Base-by-base conservation (phyloP, 2,113 vertebrate species). In the Ceuthmochares aereus region DNA sequence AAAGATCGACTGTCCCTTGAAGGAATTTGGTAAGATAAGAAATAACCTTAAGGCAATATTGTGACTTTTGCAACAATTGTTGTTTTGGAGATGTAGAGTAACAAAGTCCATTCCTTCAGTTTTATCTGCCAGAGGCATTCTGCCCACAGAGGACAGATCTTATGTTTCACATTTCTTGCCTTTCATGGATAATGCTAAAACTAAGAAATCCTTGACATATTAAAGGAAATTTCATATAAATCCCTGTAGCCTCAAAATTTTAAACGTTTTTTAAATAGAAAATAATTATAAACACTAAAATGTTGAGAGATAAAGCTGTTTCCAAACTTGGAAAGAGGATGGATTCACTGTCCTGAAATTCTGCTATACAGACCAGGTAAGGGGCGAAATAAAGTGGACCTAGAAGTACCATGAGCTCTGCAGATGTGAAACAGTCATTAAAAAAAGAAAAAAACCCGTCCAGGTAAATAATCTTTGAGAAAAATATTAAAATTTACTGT, bases 31-130 rank as follows among this genome's bases (percentile, higher is more conserved):
- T 94, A 95, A 75, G 83, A 96, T 88, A 88, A 95, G 76, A 96
- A 95, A 94, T 67, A 96, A 90, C 90, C 95, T 96, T 93, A 87
- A 94, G 95, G 92, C 95, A 75, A 81, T 92, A 88, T 49, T 93
- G 79, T 81, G 92, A 84, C 85, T 93, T 94, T 94, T 95, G 93
- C 91, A 94, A 83, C 79, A 91, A 85, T 32, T 74, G 43, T 83
- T 95, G 58, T 81, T 85, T 79, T 84, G 49, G 80, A 96, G 63
- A 84, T 83, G 88, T 87, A 95, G 64, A 27, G 67, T 75, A 68
- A 93, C 1, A 2, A 74, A 87, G 68, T 84, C 81, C 68, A 42
- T 51, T 92, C 56, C 95, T 74, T 87, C 63, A 78, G 34, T 76
- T 89, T 92, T 59, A 78, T 16, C 45, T 93, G 95, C 93, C 94